A percentile compares a stretch with the other conserved stretches of the same genome.
Conservation (phyloP, 2,113 vertebrate species). For the Protobothrops flavoviridis region DNA sequence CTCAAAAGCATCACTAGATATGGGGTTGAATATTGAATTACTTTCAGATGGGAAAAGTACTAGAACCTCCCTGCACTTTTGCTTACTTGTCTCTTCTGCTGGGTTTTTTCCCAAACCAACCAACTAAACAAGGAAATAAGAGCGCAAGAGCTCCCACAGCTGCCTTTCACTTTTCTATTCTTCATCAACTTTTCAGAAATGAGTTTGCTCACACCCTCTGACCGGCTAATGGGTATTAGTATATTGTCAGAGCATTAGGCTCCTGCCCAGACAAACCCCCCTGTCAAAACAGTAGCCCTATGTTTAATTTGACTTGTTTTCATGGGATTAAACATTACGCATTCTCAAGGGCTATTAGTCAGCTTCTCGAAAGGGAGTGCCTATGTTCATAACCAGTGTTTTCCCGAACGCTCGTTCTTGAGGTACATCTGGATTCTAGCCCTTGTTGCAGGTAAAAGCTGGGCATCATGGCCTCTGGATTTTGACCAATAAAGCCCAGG, state of each 20-base stretch:
- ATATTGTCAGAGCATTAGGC: background rate
- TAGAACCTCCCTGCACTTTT: background rate
- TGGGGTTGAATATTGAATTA: background rate
- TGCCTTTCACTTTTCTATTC: background rate
- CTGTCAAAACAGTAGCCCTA: background rate
- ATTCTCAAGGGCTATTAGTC: background rate
- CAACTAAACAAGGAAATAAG: background rate
- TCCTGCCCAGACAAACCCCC: background rate
- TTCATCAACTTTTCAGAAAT: background rate
- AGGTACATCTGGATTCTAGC: background rate
- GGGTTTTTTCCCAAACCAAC: background rate
- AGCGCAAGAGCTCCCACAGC: background rate
- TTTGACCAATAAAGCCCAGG: background rate
- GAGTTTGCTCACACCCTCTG: background rate
- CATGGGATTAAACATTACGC: background rate
- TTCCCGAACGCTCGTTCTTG: background rate
- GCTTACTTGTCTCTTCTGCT: background rate
- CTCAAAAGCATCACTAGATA: background rate
- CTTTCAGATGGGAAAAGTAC: background rate
- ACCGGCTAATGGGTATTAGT: background rate
- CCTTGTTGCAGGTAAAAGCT: background rate
- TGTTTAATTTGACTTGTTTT: background rate
- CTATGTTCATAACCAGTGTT: background rate
- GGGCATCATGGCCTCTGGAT: background rate
- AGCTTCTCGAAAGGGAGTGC: background rate